A percentile compares a stretch with the other conserved stretches of the same genome.
Evolutionary conservation across 2,113 vertebrate genomes (phyloP).

Genomic region (Onychorhynchus coronatus): DNA sequence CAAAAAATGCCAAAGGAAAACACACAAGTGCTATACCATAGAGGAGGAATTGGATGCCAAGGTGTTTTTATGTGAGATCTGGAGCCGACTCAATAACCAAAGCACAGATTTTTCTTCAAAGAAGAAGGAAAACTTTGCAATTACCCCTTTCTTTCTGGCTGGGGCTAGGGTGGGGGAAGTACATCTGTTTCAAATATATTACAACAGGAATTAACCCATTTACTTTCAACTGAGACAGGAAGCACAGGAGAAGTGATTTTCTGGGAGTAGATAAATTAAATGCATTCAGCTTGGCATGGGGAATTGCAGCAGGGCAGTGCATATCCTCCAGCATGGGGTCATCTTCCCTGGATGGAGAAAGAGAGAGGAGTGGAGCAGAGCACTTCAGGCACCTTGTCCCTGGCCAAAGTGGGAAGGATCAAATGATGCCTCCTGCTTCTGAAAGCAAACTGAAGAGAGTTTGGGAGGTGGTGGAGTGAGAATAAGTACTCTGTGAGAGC

Average conservation of each 20-base stretch:
- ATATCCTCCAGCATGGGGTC: fast-evolving
- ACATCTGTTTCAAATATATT: constrained; percentile 31
- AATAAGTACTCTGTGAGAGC: background rate
- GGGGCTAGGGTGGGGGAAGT: background rate
- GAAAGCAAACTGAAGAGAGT: background rate
- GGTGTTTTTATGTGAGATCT: constrained; percentile 3
- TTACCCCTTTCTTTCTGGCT: constrained; percentile 9
- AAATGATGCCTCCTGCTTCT: background rate
- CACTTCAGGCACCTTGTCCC: background rate
- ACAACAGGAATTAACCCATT: background rate
- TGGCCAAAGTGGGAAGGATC: background rate
- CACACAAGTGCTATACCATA: background rate
- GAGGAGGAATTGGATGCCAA: background rate
- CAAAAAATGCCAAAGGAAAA: constrained; percentile 5
- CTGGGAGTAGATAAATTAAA: background rate
- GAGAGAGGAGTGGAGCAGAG: background rate
- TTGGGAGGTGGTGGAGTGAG: background rate
- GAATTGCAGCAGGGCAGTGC: background rate
- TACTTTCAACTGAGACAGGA: background rate
- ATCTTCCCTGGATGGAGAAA: background rate
- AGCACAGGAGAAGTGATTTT: background rate
- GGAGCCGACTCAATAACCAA: background rate
- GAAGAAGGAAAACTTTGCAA: background rate
- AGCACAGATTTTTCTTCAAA: background rate
- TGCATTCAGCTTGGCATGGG: background rate